These are phyloP conservation scores for Corydoras sp. DNA, from an alignment of 2,113 vertebrate genomes.

Conservation along the genomic window DNA sequence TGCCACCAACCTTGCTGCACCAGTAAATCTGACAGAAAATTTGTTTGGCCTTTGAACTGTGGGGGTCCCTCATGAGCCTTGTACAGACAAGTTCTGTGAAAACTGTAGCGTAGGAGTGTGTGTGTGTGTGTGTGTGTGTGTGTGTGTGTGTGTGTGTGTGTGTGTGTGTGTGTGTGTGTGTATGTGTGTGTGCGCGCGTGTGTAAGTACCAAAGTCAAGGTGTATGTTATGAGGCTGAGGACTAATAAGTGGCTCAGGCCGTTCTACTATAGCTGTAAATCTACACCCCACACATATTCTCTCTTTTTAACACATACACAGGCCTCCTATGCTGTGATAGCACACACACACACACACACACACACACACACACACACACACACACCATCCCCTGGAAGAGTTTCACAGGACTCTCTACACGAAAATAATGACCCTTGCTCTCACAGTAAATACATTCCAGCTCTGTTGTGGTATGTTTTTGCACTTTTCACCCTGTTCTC, in stretches of 20 bases:
- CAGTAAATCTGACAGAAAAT: constrained; percentile 65
- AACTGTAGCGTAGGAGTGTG: constrained; percentile 56
- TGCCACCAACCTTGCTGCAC: constrained; percentile 57
- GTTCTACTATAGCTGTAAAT: constrained; percentile 48
- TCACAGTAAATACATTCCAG: constrained; percentile 51
- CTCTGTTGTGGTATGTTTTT: constrained; percentile 56
- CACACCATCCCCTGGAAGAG: constrained; percentile 41
- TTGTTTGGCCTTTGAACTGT: constrained; percentile 68
- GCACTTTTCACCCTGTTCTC: constrained; percentile 55
- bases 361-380: constrained; percentile 19
- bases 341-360: neutral
- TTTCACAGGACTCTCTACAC: constrained; percentile 52
- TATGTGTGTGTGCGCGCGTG: constrained; percentile 7
- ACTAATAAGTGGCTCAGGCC: constrained; percentile 56
- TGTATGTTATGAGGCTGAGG: constrained; percentile 36
- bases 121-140: constrained; percentile 3
- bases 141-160: constrained; percentile 24
- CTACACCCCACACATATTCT: constrained; percentile 21
- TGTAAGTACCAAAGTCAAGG: constrained; percentile 15
- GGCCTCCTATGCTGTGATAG: too few relatives aligned
- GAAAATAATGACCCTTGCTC: constrained; percentile 53
- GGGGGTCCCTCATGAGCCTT: constrained; percentile 50
- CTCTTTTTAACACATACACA: neutral
- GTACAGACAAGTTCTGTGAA: constrained; percentile 56
- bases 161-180: constrained; percentile 7